These are phyloP conservation scores for Cheirogaleus major DNA, from an alignment of 2,797 vertebrate species.

Conservation along the genomic window DNA sequence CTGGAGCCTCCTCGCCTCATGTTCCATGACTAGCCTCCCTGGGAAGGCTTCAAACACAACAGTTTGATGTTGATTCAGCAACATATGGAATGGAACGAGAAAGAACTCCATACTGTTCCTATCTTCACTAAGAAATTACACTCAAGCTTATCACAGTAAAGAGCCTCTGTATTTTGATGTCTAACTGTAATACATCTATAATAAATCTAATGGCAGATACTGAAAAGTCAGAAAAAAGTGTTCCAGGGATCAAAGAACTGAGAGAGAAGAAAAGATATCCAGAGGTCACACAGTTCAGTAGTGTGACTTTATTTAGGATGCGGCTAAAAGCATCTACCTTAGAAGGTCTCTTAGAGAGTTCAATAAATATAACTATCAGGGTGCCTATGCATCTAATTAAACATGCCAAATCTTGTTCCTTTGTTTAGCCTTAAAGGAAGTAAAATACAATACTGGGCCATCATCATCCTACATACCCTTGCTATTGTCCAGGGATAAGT, in stretches of 20 bases:
- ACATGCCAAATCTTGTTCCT: background rate
- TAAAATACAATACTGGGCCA: background rate
- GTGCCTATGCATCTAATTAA: background rate
- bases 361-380: background rate
- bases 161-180: background rate
- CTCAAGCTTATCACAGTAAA: background rate
- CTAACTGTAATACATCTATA: background rate
- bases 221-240: background rate
- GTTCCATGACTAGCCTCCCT: background rate
- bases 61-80: background rate
- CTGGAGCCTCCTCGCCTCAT: background rate
- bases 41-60: background rate
- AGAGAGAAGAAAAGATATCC: background rate
- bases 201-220: background rate
- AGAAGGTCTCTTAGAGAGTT: background rate
- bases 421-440: background rate
- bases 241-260: background rate
- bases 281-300: background rate
- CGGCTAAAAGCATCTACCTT: background rate
- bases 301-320: background rate
- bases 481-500: background rate
- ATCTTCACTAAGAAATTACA: background rate
- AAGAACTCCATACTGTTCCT: background rate
- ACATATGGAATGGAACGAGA: background rate
- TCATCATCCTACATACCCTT: background rate